Conservation (phyloP, 2,797 vertebrate genomes). For the Clarias fuscus region DNA sequence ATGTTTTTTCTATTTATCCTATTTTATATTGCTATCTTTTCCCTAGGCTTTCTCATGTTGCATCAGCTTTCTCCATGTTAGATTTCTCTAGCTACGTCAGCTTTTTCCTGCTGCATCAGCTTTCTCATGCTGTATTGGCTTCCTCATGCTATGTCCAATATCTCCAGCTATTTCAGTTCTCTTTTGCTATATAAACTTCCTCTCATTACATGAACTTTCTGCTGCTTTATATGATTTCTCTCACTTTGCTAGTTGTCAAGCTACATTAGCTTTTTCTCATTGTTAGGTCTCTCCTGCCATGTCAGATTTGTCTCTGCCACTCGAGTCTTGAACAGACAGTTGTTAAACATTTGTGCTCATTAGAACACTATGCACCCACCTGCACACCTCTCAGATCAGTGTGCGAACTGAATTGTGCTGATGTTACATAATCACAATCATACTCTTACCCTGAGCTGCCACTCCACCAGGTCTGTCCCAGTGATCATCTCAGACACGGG, state of each 20-base stretch:
- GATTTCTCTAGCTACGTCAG: neutral
- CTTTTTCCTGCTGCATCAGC: neutral
- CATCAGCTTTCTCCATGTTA: neutral
- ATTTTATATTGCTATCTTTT: neutral
- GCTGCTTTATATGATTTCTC: too few species aligned
- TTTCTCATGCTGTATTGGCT: neutral
- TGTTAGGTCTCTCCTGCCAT: too few species aligned
- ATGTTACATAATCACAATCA: neutral
- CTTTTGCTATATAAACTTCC: too few species aligned
- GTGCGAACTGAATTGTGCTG: neutral
- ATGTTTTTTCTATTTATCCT: neutral
- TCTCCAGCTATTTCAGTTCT: too few species aligned
- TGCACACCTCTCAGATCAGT: neutral
- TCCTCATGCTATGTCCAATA: neutral
- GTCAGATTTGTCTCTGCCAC: too few species aligned
- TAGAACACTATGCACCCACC: neutral
- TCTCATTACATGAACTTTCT: too few species aligned
- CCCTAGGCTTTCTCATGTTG: neutral
- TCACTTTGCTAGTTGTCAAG: too few species aligned
- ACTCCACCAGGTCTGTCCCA: conserved; percentile 95
- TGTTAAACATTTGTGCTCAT: neutral
- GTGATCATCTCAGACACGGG: conserved; percentile 98
- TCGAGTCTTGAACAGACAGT: too few species aligned
- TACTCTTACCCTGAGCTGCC: conserved; percentile 88
- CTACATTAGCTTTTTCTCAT: too few species aligned